Evolutionary conservation across 2,113 vertebrate species (phyloP).

Genomic region (Petrocephalus microphthalmus): DNA sequence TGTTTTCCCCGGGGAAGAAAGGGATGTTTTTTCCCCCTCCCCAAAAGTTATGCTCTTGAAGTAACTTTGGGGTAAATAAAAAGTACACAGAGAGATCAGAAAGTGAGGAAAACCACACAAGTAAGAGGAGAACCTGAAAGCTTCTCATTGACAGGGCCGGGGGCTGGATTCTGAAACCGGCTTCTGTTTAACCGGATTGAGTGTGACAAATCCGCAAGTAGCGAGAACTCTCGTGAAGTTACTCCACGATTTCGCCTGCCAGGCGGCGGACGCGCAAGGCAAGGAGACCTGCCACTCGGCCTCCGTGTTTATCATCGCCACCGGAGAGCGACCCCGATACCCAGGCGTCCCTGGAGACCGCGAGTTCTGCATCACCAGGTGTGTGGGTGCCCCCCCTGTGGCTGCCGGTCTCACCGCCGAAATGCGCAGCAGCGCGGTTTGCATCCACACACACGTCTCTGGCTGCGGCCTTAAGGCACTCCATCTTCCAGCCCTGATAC

Average conservation of each 20-base stretch:
- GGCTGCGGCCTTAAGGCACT: neutral
- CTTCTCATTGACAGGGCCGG: neutral
- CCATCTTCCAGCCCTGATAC: neutral
- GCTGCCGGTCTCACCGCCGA: neutral
- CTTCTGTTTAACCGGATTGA: neutral
- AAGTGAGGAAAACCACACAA: neutral
- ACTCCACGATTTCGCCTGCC: conserved; percentile 19
- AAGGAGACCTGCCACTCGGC: conserved; percentile 62
- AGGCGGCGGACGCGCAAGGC: conserved; percentile 68
- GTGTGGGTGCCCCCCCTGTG: neutral
- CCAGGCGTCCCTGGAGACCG: conserved; percentile 64
- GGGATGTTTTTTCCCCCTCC: neutral
- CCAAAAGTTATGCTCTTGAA: neutral
- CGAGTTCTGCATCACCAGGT: conserved; percentile 78
- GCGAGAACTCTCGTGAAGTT: neutral
- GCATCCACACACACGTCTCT: neutral
- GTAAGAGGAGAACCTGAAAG: neutral
- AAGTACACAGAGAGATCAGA: neutral
- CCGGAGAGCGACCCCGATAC: conserved; percentile 71
- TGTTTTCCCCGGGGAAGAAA: neutral
- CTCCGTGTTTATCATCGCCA: conserved; percentile 69
- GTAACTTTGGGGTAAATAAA: neutral
- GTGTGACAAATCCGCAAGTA: neutral
- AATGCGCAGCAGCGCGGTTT: neutral
- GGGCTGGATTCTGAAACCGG: neutral